Evolutionary conservation across 35 echinoderm and acorn worm genomes (phyloP).

Genomic region (Heliocidaris erythrogramma): DNA sequence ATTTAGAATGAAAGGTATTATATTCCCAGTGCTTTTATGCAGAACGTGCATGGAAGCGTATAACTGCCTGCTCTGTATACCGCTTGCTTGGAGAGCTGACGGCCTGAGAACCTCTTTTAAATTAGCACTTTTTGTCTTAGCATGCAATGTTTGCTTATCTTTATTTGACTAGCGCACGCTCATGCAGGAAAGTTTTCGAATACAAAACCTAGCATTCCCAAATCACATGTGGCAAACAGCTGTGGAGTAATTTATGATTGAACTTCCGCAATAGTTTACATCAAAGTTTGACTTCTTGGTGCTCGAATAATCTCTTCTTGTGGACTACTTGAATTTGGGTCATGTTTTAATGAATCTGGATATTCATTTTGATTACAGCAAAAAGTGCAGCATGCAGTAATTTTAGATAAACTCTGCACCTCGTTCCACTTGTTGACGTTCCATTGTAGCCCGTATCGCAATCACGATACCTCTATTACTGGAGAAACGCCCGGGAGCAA

Average conservation of each 20-base stretch:
- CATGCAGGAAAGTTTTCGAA: neutral
- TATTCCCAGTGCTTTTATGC: no score
- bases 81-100: no score
- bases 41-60: no score
- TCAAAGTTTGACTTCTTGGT: neutral
- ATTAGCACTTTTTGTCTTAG: neutral
- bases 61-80: no score
- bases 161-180: neutral
- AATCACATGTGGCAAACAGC: neutral
- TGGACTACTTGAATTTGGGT: neutral
- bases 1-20: no score
- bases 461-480: neutral
- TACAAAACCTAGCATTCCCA: neutral
- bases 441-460: neutral
- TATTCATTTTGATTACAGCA: neutral
- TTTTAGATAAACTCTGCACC: neutral
- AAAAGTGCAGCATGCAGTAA: neutral
- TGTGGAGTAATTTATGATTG: neutral
- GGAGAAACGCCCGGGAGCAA: neutral
- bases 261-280: slow-evolving; percentile 1
- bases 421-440: neutral
- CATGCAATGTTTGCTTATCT: neutral
- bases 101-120: neutral
- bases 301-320: neutral
- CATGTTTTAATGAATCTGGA: neutral